Percentiles rank a stretch among this genome's conserved stretches.
These are phyloP conservation scores for Portevinia maculata DNA, from an alignment of 2,888 invertebrate species.

Conservation along the genomic window DNA sequence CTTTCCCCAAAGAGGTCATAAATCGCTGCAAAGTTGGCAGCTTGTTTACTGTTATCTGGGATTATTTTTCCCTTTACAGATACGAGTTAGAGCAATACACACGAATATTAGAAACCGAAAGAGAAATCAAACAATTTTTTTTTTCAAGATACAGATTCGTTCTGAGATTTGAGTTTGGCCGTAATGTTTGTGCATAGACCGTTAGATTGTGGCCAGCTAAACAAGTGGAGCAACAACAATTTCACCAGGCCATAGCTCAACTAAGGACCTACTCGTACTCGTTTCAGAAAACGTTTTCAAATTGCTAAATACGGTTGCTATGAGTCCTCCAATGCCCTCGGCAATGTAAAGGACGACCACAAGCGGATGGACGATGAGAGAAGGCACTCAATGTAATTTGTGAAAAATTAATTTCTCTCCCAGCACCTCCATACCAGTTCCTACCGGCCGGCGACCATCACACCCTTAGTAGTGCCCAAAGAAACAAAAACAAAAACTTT, in stretches of 20 bases:
- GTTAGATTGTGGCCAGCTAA: slow-evolving; percentile 66
- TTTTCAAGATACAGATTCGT: slow-evolving; percentile 66
- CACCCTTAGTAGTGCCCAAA: neutral
- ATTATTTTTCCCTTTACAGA: slow-evolving; percentile 49
- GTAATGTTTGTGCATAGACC: slow-evolving; percentile 50
- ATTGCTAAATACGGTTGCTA: slow-evolving; percentile 65
- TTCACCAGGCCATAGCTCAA: slow-evolving; percentile 17
- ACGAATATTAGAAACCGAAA: slow-evolving; percentile 1
- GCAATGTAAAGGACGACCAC: slow-evolving; percentile 5
- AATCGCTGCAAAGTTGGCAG: slow-evolving; percentile 71
- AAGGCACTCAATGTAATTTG: slow-evolving; percentile 77
- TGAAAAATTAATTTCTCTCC: slow-evolving; percentile 76
- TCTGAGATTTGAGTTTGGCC: slow-evolving; percentile 63
- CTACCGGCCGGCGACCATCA: neutral
- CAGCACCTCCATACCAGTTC: neutral
- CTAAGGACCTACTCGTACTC: slow-evolving; percentile 20
- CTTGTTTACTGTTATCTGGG: slow-evolving; percentile 68
- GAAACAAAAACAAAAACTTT: slow-evolving; percentile 20
- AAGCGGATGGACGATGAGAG: slow-evolving; percentile 63
- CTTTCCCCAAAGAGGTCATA: slow-evolving; percentile 39
- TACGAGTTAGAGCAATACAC: neutral
- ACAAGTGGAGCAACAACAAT: slow-evolving; percentile 56
- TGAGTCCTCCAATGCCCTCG: slow-evolving; percentile 8
- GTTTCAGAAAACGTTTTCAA: slow-evolving; percentile 67
- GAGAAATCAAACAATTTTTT: slow-evolving; percentile 60